Evolutionary conservation across 2,113 vertebrate genomes (phyloP).

Genomic region (Silurus glanis): DNA sequence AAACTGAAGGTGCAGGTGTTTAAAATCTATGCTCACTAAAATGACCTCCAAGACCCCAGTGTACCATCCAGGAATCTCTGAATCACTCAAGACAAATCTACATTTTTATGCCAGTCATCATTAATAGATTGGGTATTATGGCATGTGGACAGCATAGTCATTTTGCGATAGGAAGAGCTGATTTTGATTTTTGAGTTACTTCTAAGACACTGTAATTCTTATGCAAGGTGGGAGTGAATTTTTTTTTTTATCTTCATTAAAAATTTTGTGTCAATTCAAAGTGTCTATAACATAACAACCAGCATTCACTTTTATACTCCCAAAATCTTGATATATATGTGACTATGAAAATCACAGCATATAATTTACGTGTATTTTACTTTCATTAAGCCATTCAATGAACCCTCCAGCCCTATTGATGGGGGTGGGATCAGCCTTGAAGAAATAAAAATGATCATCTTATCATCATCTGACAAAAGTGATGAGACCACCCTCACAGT

Average conservation of each 20-base stretch:
- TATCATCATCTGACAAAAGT: background rate
- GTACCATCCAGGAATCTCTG: constrained; percentile 14
- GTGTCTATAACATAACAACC: no score
- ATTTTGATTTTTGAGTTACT: background rate
- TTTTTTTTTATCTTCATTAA: no score
- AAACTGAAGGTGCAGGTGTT: constrained; percentile 42
- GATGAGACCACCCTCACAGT: background rate
- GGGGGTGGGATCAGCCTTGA: background rate
- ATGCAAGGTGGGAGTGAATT: background rate
- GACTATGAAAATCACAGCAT: background rate
- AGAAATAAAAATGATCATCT: background rate
- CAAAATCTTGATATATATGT: background rate
- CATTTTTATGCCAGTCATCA: background rate
- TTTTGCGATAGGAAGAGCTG: background rate
- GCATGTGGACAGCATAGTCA: background rate
- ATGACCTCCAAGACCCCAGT: constrained; percentile 8
- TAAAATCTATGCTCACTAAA: background rate
- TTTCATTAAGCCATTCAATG: background rate
- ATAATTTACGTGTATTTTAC: background rate
- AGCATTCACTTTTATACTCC: no score
- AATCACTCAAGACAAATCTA: constrained; percentile 13
- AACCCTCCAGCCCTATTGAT: background rate
- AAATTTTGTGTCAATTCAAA: no score
- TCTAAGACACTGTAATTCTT: background rate
- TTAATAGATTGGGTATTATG: background rate